These are phyloP conservation scores for Trachelus troglodyta DNA, from an alignment of 2,888 invertebrate genomes.

Conservation along the genomic window DNA sequence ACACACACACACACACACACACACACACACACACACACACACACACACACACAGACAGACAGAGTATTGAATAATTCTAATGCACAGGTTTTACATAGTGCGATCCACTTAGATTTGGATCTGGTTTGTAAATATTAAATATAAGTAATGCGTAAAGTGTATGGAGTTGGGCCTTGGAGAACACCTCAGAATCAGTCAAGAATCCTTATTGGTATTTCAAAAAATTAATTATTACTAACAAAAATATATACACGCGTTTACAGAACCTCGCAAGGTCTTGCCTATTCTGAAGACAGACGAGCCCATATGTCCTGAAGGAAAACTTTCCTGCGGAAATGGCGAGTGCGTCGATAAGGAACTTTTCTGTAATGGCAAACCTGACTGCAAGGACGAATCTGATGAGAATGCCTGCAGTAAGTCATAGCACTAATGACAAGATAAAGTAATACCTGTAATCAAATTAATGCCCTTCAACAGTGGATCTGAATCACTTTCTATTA, in stretches of 20 bases:
- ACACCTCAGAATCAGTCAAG: not conserved
- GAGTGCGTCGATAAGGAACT: slow-evolving; percentile 92
- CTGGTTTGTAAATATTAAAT: not conserved
- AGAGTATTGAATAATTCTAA: not conserved
- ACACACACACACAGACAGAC: not conserved
- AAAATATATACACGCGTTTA: slow-evolving; percentile 50
- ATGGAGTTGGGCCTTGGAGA: slow-evolving; percentile 46
- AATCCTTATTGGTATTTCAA: not conserved
- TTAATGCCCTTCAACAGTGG: not conserved
- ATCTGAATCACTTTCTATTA: slow-evolving; percentile 42
- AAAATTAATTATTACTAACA: not conserved
- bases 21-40: too few species aligned
- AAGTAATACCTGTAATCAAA: not conserved
- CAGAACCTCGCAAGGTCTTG: slow-evolving; percentile 90
- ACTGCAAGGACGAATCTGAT: slow-evolving; percentile 94
- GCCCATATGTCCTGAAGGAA: slow-evolving; percentile 90
- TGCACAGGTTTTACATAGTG: not conserved
- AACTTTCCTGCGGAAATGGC: slow-evolving; percentile 91
- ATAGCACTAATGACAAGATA: not conserved
- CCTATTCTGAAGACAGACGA: slow-evolving; percentile 94
- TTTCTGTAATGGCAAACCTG: slow-evolving; percentile 93
- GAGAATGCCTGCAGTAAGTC: slow-evolving; percentile 95
- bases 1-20: too few species aligned
- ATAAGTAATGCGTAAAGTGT: slow-evolving; percentile 28
- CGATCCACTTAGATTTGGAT: not conserved